Conservation (phyloP, 2,888 invertebrate species). For the Deilephila elpenor region DNA sequence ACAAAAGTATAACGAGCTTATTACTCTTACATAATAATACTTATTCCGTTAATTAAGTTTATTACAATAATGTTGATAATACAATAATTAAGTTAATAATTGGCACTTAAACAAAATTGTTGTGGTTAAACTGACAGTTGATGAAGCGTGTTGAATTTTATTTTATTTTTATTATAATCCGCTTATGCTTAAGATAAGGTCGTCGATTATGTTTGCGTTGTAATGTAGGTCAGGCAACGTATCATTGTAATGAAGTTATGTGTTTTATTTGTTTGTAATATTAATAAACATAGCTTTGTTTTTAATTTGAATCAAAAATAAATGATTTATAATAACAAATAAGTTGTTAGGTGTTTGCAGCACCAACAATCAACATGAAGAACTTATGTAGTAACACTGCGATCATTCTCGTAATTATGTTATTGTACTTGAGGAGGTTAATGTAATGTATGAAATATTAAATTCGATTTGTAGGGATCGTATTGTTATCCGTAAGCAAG, state of each 20-base stretch:
- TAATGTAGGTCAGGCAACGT: slow-evolving; percentile 14
- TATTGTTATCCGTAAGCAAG: too few relatives aligned
- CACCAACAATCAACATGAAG: too few relatives aligned
- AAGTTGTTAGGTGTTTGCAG: neutral
- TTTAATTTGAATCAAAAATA: neutral
- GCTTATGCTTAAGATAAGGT: neutral
- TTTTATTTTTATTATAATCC: neutral
- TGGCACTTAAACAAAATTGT: neutral
- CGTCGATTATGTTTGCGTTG: neutral
- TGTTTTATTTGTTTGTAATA: neutral
- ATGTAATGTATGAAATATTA: too few relatives aligned
- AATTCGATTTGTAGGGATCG: too few relatives aligned
- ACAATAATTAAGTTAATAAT: slow-evolving; percentile 1
- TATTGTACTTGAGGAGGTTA: too few relatives aligned
- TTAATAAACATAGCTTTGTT: neutral
- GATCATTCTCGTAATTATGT: too few relatives aligned
- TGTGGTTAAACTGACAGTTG: neutral
- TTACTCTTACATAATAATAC: too few relatives aligned
- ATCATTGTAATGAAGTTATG: neutral
- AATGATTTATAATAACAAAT: neutral
- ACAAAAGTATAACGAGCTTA: too few relatives aligned
- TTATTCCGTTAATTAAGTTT: neutral
- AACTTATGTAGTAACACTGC: too few relatives aligned
- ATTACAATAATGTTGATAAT: neutral
- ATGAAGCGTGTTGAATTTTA: neutral